Base-by-base conservation (phyloP, 2,888 invertebrate species). In the Thera obeliscata region DNA sequence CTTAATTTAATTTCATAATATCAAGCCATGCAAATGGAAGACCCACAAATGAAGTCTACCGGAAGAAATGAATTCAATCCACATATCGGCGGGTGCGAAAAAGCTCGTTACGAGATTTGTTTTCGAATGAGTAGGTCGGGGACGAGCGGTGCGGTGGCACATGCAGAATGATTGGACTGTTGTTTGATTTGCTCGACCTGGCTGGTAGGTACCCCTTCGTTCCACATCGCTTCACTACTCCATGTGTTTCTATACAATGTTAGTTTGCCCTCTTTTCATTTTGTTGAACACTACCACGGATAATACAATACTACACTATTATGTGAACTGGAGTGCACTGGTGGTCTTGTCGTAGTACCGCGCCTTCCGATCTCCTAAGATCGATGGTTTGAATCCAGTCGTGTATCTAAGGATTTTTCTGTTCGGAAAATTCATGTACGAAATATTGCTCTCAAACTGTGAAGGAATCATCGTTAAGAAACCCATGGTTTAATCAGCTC, bases 181-280 rank as follows among this genome's bases (percentile, higher is more conserved):
- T 89, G 86, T 90, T 90, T 90, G 90, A 90, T 90, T 87, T 86
- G 77, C 80, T 76, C 85, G 85, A 81, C 85, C 87, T 86, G 86
- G 81, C 82, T 81, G 22, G 79, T 36, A 11, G 52, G 60, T 74
- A 65, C 74, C 78, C 75, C 79, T 74, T 76, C 77, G 77, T 85
- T 87, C 78, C 85, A 75, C 84, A 81, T 82, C 82, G 80, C 74
- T 78, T 78, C 74, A 56, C 75, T 67, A 66, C 69, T 66, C 72
- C 66, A 60, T 76, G 74, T 76, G 73, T 73, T 76, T 69, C 67
- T 72, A 67, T 71, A 71, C 71, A 75, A 74, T 70, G 71, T 74
- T 74, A 78, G 77, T 76, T 75, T 67, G 65, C 67, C 71, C 74
- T 70, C 71, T 77, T 79, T 74, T 77, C 61, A 76, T 76, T 74